phyloP scores from a whole-genome alignment of 1,140 invertebrate genomes.

The Oedothorax gibbosus region DNA sequence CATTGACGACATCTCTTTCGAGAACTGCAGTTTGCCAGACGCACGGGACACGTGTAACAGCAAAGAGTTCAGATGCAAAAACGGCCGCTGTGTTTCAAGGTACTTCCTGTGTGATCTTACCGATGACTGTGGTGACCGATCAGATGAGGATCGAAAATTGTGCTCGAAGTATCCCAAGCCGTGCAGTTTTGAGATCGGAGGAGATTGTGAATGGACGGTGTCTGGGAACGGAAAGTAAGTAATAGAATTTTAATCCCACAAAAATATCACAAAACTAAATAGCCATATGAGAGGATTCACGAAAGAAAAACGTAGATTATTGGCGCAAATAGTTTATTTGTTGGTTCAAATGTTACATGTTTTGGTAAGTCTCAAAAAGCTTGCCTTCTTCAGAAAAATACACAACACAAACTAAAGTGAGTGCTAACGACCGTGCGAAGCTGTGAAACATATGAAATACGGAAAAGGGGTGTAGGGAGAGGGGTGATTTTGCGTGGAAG shows the following conservation, averaged over 20 bases:
- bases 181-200: slow-evolving; percentile 50
- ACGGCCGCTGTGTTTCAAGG: slow-evolving; percentile 54
- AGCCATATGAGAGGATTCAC: too few species aligned
- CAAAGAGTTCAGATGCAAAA: slow-evolving; percentile 51
- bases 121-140: slow-evolving; percentile 92
- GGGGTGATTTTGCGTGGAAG: too few species aligned
- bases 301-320: too few species aligned
- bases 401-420: too few species aligned
- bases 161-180: slow-evolving; percentile 42
- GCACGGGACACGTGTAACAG: slow-evolving; percentile 52
- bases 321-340: too few species aligned
- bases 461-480: too few species aligned
- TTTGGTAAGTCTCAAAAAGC: too few species aligned
- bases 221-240: slow-evolving; percentile 41
- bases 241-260: neutral
- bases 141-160: slow-evolving; percentile 76
- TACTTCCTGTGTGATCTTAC: slow-evolving; percentile 78
- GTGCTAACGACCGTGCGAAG: too few species aligned
- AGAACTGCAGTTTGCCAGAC: slow-evolving; percentile 63
- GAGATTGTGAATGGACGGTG: slow-evolving; percentile 47
- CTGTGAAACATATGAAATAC: too few species aligned
- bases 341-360: too few species aligned
- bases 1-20: slow-evolving; percentile 68
- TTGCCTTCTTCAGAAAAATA: too few species aligned
- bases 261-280: too few species aligned